Percentiles rank a stretch among this genome's conserved stretches.
Conservation (phyloP, 2,797 vertebrate species). For the Cirrhinus mrigala region DNA sequence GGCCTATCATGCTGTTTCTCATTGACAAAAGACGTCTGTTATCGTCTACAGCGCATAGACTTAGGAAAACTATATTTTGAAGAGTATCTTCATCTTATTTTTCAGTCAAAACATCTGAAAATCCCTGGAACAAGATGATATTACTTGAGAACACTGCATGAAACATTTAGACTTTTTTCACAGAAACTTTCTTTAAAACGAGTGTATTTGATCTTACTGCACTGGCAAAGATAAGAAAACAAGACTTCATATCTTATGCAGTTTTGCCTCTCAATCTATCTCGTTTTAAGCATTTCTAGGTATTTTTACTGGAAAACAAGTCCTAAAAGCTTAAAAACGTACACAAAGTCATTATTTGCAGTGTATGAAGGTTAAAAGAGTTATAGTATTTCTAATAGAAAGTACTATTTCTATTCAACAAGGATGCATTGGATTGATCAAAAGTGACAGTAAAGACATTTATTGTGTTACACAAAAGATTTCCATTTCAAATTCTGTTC, state of each 20-base stretch:
- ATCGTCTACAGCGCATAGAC: not conserved
- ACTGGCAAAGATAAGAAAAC: not conserved
- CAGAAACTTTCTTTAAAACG: not conserved
- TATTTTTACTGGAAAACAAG: not conserved
- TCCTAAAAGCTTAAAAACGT: not conserved
- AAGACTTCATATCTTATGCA: not conserved
- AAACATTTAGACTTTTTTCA: not conserved
- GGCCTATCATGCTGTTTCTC: not conserved
- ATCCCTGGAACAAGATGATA: not conserved
- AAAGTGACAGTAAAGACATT: not conserved
- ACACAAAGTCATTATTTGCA: not conserved
- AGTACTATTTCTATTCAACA: not conserved
- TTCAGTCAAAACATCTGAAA: not conserved
- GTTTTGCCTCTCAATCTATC: not conserved
- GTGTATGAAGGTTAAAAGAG: not conserved
- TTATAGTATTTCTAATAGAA: not conserved
- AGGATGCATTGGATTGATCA: not conserved
- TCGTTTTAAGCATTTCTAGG: not conserved
- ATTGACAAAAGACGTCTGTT: not conserved
- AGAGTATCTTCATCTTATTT: not conserved
- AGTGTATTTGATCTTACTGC: not conserved
- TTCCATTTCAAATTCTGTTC: not conserved
- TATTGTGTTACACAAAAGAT: not conserved
- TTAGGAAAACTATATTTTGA: not conserved
- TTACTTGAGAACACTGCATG: not conserved